phyloP scores from a whole-genome alignment of 2,113 vertebrate genomes.

The Gnathonemus echidnorhynchus region DNA sequence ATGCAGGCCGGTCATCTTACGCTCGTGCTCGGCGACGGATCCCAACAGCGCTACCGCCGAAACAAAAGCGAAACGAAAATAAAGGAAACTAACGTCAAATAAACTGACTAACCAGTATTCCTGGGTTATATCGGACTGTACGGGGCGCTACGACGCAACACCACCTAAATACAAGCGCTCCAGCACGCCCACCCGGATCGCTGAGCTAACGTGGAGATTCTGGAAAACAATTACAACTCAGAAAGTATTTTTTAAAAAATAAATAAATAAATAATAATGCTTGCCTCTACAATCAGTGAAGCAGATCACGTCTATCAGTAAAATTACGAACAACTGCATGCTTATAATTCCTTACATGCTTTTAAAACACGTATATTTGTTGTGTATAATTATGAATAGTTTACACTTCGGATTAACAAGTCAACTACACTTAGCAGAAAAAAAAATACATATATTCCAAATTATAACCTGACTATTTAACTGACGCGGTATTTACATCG shows the following conservation, averaged over 20 bases:
- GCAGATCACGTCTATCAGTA: background rate
- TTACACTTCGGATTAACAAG: background rate
- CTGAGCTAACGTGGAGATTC: background rate
- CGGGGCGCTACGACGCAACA: background rate
- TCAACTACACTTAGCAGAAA: background rate
- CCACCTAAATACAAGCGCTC: background rate
- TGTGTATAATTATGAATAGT: background rate
- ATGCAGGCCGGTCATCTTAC: conserved; percentile 79
- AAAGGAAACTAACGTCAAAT: background rate
- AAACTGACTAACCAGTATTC: background rate
- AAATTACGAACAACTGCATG: background rate
- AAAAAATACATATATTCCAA: background rate
- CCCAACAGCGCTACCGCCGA: background rate
- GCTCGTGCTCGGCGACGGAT: background rate
- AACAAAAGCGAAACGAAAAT: background rate
- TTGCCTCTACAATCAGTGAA: background rate
- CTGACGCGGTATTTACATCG: background rate
- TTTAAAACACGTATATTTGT: background rate
- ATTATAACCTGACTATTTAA: background rate
- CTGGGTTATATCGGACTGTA: background rate
- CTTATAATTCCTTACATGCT: background rate
- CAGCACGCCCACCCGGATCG: background rate
- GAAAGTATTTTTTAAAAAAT: background rate
- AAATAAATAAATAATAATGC: background rate
- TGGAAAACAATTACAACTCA: background rate